Evolutionary conservation across 2,797 vertebrate species (phyloP).

Genomic region (Gymnodraco acuticeps): DNA sequence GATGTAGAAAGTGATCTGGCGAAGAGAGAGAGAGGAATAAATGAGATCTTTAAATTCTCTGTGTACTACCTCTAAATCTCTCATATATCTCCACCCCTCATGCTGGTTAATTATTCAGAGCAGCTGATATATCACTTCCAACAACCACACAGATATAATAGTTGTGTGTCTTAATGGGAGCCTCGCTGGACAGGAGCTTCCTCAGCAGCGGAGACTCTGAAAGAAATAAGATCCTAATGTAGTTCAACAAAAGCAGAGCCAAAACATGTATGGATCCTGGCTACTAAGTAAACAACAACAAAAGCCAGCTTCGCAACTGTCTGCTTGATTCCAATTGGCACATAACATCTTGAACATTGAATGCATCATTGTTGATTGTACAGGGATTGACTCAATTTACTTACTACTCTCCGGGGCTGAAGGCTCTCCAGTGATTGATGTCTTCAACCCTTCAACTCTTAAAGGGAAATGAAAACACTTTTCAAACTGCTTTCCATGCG

Average conservation of each 20-base stretch:
- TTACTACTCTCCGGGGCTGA: neutral
- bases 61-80: conserved; percentile 64
- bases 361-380: neutral
- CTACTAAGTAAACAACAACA: neutral
- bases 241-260: conserved; percentile 15
- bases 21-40: conserved; percentile 41
- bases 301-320: neutral
- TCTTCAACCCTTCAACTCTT: conserved; percentile 8
- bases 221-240: conserved; percentile 42
- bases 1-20: conserved; percentile 7
- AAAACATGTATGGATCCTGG: neutral
- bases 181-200: conserved; percentile 39
- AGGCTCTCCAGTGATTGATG: conserved; percentile 20
- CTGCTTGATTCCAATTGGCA: neutral
- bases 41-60: conserved; percentile 35
- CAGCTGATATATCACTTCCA: conserved; percentile 75
- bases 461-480: too few species aligned
- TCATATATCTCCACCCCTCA: conserved; percentile 39
- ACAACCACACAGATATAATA: conserved; percentile 72
- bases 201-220: conserved; percentile 48
- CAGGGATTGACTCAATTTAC: too few species aligned
- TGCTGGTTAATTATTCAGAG: conserved; percentile 79
- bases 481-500: too few species aligned
- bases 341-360: neutral
- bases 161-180: conserved; percentile 67